phyloP scores from a whole-genome alignment of 2,888 invertebrate genomes.

The Frankliniella fusca region DNA sequence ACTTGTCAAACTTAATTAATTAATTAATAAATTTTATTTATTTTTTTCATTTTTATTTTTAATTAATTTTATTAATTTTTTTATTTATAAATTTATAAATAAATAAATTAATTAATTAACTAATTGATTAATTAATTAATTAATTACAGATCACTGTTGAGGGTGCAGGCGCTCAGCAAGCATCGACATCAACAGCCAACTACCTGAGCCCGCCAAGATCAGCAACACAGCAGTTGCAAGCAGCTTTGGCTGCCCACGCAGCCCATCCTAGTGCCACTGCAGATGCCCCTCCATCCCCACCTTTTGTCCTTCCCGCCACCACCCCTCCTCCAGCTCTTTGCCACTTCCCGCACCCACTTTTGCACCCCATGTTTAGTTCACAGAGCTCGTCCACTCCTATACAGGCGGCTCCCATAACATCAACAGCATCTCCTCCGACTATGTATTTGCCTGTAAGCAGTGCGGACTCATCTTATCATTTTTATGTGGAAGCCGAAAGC shows the following conservation, averaged over 20 bases:
- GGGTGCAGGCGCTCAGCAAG: not conserved
- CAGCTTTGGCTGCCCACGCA: not conserved
- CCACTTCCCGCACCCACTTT: not conserved
- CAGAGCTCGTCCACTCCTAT: not conserved
- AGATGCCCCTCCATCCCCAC: not conserved
- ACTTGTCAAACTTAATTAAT: not conserved
- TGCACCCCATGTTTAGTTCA: not conserved
- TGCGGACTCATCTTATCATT: not conserved
- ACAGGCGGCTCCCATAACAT: not conserved
- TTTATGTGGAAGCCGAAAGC: not conserved
- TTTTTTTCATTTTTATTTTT: too few relatives aligned
- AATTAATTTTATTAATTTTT: too few relatives aligned
- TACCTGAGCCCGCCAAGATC: not conserved
- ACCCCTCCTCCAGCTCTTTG: not conserved
- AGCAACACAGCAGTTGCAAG: not conserved
- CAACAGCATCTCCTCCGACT: not conserved
- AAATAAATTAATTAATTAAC: too few relatives aligned
- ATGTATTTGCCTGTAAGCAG: not conserved
- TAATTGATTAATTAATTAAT: not conserved
- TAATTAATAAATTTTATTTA: not conserved
- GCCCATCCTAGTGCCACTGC: not conserved
- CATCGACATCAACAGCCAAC: not conserved
- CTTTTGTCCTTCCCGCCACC: not conserved
- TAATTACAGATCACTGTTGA: conserved; percentile 6
- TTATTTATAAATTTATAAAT: too few relatives aligned